phyloP scores from a whole-genome alignment of 2,797 vertebrate genomes.

The Syngnathus rostellatus region DNA sequence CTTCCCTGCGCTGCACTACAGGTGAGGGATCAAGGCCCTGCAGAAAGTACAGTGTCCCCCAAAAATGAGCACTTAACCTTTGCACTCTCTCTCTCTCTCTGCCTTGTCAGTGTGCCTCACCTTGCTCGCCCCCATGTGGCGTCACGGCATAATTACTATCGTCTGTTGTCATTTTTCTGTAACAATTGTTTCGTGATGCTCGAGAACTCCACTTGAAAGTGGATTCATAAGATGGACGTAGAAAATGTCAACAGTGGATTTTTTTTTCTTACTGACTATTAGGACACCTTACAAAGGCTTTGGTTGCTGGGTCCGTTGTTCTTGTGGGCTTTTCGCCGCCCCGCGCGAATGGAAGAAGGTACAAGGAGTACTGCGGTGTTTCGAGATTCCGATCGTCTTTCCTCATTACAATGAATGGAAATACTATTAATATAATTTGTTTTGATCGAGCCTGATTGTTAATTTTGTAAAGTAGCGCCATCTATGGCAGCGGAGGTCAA shows the following conservation, averaged over 20 bases:
- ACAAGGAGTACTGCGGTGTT: too few relatives aligned
- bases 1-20: constrained; percentile 40
- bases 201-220: neutral
- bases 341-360: too few relatives aligned
- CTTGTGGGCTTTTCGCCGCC: neutral
- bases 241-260: too few relatives aligned
- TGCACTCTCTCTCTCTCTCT: constrained; percentile 25
- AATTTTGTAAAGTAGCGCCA: neutral
- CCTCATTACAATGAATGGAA: too few relatives aligned
- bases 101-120: constrained; percentile 19
- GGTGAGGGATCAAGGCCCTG: constrained; percentile 57
- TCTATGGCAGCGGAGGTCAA: neutral
- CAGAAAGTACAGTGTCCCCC: constrained; percentile 54
- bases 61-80: constrained; percentile 61
- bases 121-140: constrained; percentile 5
- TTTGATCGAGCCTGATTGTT: neutral
- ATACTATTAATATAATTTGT: too few relatives aligned
- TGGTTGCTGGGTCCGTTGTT: neutral
- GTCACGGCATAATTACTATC: neutral
- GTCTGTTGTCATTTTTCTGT: neutral
- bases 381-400: too few relatives aligned
- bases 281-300: neutral
- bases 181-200: neutral
- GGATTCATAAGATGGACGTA: neutral
- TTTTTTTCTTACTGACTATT: too few relatives aligned